These are phyloP conservation scores for Anthopleura xanthogrammica DNA, from an alignment of 92 coral and sea anemone species.

Conservation along the genomic window DNA sequence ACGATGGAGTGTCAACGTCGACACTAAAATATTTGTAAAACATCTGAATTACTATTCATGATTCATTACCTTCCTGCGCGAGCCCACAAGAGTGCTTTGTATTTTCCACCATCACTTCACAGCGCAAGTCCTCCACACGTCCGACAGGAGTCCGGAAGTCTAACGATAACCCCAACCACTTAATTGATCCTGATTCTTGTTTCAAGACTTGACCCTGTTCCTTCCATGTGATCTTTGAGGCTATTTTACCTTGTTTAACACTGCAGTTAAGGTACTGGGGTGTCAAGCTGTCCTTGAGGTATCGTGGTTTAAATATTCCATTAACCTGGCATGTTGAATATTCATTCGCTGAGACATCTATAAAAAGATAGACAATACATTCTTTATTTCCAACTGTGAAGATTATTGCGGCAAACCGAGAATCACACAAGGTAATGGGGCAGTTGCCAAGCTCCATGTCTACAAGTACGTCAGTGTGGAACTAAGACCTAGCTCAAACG, in stretches of 20 bases:
- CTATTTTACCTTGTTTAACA: not conserved
- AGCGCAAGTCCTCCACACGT: not conserved
- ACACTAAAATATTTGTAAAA: not conserved
- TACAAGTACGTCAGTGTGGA: no score
- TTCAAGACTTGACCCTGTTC: not conserved
- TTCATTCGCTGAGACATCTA: no score
- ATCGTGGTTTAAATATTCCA: not conserved
- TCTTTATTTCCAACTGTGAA: no score
- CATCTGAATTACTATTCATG: not conserved
- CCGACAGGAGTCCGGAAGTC: not conserved
- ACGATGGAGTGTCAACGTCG: not conserved
- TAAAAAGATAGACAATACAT: no score
- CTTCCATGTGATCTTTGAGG: conserved; percentile 15
- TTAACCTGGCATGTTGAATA: no score
- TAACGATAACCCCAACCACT: conserved; percentile 13
- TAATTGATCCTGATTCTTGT: not conserved
- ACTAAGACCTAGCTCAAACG: no score
- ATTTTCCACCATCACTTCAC: conserved; percentile 11
- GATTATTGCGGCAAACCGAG: no score
- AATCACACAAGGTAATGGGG: no score
- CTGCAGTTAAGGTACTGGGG: conserved; percentile 21
- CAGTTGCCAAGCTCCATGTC: no score
- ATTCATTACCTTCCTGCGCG: not conserved
- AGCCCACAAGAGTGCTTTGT: conserved; percentile 1
- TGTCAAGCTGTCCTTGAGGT: not conserved